phyloP scores from a whole-genome alignment of 2,888 invertebrate genomes.

The Eudemis profundana region DNA sequence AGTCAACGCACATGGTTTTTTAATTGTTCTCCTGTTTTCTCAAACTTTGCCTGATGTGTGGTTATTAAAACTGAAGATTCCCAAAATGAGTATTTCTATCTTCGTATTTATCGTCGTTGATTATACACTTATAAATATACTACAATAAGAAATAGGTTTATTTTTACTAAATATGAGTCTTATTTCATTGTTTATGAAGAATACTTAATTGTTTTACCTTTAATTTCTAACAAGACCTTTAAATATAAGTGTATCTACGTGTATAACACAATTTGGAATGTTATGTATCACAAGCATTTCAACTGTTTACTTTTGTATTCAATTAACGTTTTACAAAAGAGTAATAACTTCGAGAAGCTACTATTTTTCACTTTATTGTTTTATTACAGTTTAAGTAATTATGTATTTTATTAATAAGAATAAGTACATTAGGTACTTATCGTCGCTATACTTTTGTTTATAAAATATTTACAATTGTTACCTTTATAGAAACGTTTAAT shows the following conservation, averaged over 20 bases:
- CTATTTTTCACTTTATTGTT: not conserved
- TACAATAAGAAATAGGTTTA: too few species aligned
- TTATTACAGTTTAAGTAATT: not conserved
- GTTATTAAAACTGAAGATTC: too few species aligned
- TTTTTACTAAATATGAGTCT: too few species aligned
- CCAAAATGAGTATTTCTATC: too few species aligned
- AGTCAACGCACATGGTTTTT: too few species aligned
- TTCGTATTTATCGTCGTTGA: too few species aligned
- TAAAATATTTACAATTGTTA: conserved; percentile 36
- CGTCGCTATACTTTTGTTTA: not conserved
- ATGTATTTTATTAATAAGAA: conserved; percentile 9
- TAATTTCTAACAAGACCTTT: not conserved
- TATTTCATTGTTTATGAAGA: too few species aligned
- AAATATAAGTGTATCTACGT: not conserved
- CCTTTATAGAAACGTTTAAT: conserved; percentile 25
- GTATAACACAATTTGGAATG: conserved; percentile 10
- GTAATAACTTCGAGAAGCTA: not conserved
- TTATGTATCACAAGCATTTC: conserved; percentile 2
- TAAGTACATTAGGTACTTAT: not conserved
- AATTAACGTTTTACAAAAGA: not conserved
- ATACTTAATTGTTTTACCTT: not conserved
- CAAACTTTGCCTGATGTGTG: too few species aligned
- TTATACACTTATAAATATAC: too few species aligned
- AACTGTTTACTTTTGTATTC: not conserved
- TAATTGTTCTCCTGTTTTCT: too few species aligned